Evolutionary conservation across 2,113 vertebrate species (phyloP), one percentile per base, ranked within the genome.

Genomic region (zebrafish (Danio rerio)): DNA sequence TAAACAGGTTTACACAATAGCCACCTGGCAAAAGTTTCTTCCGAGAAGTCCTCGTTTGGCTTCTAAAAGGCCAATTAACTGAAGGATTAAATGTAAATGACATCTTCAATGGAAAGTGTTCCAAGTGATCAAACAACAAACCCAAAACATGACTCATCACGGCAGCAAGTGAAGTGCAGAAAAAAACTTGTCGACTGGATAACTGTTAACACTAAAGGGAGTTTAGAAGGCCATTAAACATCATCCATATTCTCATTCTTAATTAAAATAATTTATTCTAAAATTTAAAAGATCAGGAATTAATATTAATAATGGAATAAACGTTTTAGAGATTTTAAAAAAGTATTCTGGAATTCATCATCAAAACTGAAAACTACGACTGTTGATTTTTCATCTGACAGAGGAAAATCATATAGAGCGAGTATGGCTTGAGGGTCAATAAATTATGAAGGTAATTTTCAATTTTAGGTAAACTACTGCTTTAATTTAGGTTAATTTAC

Each of bases 1-100:
- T 84, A 79, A 82, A 84, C 68, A 79, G 45, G 47, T 68, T 81
- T 69, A 78, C 55, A 81, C 61, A 79, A 71, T 40, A 70, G 56
- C 3, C 56, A 74, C 43, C 50, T 58, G 71, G 65, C n/a, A 65
- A 59, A 6, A 15, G 12, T 20, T 86, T 76, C 63, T 77, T 65
- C 40, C 47, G 56, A 83, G 71, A 86, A 71, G 42, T 75, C 63
- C 15, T 71, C 77, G 71, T 72, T 43, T 52, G 53, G 58, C 56
- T 71, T 81, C 81, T 80, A 77, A 61, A 78, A 61, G 68, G 15
- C 12, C 45, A 68, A 76, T 80, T 80, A 80, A 83, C 12, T 71
- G 20, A 8, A 74, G 21, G 63, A 70, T 70, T 65, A 80, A 78
- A 71, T 80, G 55, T n/a, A 50, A 59, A 63, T 69, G 15, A 76